Evolutionary conservation across 2,888 invertebrate species (phyloP).

Genomic region (Danaus chrysippus): DNA sequence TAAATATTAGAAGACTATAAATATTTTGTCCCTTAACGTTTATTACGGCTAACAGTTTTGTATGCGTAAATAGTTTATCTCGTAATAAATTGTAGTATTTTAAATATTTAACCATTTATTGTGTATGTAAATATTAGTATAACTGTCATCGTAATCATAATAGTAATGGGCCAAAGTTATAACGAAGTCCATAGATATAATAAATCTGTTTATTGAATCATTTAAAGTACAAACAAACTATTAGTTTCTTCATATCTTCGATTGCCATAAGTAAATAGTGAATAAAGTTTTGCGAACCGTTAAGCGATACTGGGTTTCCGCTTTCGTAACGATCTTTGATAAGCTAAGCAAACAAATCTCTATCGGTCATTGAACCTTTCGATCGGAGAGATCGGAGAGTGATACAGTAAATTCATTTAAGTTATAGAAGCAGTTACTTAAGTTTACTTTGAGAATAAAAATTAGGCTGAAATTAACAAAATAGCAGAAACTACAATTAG

Average conservation of each 20-base stretch:
- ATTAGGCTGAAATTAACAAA: too few relatives aligned
- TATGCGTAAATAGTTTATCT: slow-evolving; percentile 21
- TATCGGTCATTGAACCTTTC: slow-evolving; percentile 36
- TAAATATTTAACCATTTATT: slow-evolving; percentile 3
- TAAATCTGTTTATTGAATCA: too few relatives aligned
- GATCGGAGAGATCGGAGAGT: not conserved
- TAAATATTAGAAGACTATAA: slow-evolving; percentile 15
- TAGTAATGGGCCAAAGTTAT: not conserved
- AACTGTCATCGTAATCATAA: not conserved
- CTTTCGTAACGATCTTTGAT: slow-evolving; percentile 29
- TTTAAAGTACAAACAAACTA: too few relatives aligned
- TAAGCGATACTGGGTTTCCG: slow-evolving; percentile 18
- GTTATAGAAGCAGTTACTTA: too few relatives aligned
- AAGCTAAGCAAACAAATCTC: slow-evolving; percentile 32
- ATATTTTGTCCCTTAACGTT: slow-evolving; percentile 20
- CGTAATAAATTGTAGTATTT: slow-evolving; percentile 15
- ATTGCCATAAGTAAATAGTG: not conserved
- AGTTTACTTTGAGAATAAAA: too few relatives aligned
- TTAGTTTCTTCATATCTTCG: too few relatives aligned
- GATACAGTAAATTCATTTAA: too few relatives aligned
- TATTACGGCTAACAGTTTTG: slow-evolving; percentile 16
- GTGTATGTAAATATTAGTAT: slow-evolving; percentile 19
- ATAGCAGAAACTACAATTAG: too few relatives aligned
- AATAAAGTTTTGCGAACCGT: not conserved
- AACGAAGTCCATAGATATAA: not conserved